Conservation (phyloP, 2,888 invertebrate species). For the Metacarcinus magister region DNA sequence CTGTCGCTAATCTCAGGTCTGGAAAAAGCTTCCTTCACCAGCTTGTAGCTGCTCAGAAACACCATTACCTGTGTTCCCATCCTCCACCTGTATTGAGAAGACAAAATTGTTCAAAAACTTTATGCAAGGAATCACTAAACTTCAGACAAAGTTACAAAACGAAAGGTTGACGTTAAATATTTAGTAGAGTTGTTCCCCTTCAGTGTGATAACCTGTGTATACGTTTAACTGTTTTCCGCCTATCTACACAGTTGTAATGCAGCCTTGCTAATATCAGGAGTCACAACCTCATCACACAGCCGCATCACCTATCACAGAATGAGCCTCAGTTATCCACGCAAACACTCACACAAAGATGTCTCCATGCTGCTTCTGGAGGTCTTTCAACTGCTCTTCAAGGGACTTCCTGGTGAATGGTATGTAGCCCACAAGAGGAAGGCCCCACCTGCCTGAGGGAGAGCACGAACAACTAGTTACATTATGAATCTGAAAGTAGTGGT, state of each 20-base stretch:
- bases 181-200: too few species aligned
- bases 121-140: not conserved
- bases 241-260: too few species aligned
- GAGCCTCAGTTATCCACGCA: not conserved
- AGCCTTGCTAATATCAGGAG: too few species aligned
- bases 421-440: slow-evolving; percentile 28
- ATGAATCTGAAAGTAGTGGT: not conserved
- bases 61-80: slow-evolving; percentile 65
- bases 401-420: not conserved
- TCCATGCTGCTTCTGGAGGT: slow-evolving; percentile 1
- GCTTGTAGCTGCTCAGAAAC: slow-evolving; percentile 59
- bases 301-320: not conserved
- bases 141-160: too few species aligned
- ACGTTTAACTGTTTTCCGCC: too few species aligned
- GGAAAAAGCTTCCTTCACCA: slow-evolving; percentile 28
- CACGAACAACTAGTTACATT: not conserved
- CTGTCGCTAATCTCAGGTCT: slow-evolving; percentile 14
- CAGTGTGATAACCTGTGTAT: too few species aligned
- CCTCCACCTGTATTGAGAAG: slow-evolving; percentile 59
- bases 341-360: slow-evolving; percentile 33
- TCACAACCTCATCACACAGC: not conserved
- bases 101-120: not conserved
- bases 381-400: not conserved
- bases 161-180: too few species aligned
- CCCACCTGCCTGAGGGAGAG: slow-evolving; percentile 50